Evolutionary conservation across 2,888 invertebrate genomes (phyloP).

Genomic region (Plagiodera versicolora): DNA sequence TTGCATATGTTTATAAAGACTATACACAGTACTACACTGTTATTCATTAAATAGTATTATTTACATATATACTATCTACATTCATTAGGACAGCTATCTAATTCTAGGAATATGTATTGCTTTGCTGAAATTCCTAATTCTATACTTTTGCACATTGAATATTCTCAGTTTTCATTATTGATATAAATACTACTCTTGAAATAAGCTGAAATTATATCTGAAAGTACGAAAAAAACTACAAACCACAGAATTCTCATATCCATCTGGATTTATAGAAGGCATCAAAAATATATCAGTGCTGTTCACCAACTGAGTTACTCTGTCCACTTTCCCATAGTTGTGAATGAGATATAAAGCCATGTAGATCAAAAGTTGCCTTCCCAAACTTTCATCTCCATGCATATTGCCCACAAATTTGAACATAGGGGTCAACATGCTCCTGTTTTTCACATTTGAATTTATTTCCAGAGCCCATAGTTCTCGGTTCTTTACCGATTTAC

Average conservation of each 20-base stretch:
- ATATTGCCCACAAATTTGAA: conserved; percentile 95
- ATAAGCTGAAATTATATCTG: no score
- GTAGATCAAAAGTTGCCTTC: conserved; percentile 76
- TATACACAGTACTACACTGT: no score
- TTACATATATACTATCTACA: no score
- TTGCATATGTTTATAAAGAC: no score
- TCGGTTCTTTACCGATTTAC: conserved; percentile 80
- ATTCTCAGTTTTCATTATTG: no score
- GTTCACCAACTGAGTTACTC: conserved; percentile 79
- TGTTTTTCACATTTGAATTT: conserved; percentile 65
- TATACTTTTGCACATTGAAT: no score
- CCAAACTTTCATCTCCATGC: conserved; percentile 94
- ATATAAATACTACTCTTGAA: no score
- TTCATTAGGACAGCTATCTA: no score
- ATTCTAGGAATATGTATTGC: no score
- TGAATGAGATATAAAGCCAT: conserved; percentile 81
- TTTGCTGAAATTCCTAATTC: no score
- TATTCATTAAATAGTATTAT: no score
- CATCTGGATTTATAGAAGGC: conserved; percentile 98
- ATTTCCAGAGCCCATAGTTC: conserved; percentile 83
- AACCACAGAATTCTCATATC: conserved; percentile 83
- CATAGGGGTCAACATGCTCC: conserved; percentile 74
- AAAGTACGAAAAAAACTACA: conserved; percentile 1
- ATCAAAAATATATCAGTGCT: conserved; percentile 90
- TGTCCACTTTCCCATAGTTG: conserved; percentile 69